Evolutionary conservation across 2,113 vertebrate genomes (phyloP), one percentile per base, ranked within the genome.

Genomic region (Ceyx cyanopectus): DNA sequence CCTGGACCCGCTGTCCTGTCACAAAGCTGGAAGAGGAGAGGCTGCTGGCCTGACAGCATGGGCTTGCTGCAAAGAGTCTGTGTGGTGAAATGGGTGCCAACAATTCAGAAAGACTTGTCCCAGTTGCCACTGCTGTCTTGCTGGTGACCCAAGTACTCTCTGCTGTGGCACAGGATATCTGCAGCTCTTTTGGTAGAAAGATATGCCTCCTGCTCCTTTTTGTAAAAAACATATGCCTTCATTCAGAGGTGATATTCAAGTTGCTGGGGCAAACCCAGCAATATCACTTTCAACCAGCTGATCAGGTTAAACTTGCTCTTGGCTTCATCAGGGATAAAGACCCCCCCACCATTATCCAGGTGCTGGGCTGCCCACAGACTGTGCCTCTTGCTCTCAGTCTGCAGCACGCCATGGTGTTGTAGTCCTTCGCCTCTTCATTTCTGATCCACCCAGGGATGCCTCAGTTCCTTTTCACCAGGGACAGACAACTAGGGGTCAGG

Each of bases 241-340:
- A 83, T 90, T 92, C 80, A 89, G 77, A 89, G 81, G 57, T 41
- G 72, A 85, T 43, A 85, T 78, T 89, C 4, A 3, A 96, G 53
- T 70, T 66, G 17, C 68, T 75, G 45, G 51, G 53, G 45, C 30
- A 85, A 87, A 89, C 75, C 7, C 6, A 79, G n/a, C 70, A 41
- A 6, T 60, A 40, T 54, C 40, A 24, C 20, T n/a, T 50, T 73
- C n/a, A 58, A 53, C 8, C 2, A 6, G 20, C 51, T 56, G 30
- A 83, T 48, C 1, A 1, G 73, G 43, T 75, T 60, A 53, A 32
- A 24, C 45, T 79, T 67, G 30, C 19, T 72, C 23, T 78, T 43
- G 74, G 34, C 41, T 89, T 32, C 53, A 30, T 22, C 2, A 1
- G 14, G 14, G 32, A 23, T 27, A 16, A 41, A 77, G 50, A 62